phyloP scores from a whole-genome alignment of 1,140 invertebrate genomes.

The Araneus ventricosus region DNA sequence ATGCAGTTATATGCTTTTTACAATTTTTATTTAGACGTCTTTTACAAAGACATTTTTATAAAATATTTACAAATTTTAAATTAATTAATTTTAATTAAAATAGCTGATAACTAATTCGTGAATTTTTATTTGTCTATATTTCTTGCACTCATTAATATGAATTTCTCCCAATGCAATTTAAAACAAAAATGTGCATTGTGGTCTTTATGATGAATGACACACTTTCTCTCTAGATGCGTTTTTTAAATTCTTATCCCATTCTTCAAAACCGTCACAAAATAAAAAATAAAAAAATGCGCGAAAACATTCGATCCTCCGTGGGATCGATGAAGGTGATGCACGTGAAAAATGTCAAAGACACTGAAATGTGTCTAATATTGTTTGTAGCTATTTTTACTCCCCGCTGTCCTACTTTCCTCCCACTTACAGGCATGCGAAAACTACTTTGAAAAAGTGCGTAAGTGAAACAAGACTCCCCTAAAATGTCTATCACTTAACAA shows the following conservation, averaged over 20 bases:
- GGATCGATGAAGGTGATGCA: background rate
- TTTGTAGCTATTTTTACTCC: conserved; percentile 1
- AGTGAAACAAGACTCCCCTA: background rate
- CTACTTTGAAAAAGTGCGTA: background rate
- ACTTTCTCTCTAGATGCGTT: background rate
- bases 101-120: no score
- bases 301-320: background rate
- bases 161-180: no score
- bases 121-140: no score
- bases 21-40: no score
- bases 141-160: no score
- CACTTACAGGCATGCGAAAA: background rate
- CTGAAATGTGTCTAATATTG: conserved; percentile 7
- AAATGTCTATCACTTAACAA: conserved; percentile 2
- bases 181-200: no score
- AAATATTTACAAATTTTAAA: no score
- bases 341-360: conserved; percentile 5
- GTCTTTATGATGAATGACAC: no score
- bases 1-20: no score
- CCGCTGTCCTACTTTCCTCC: background rate
- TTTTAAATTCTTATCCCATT: background rate
- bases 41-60: no score
- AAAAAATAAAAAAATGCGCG: background rate
- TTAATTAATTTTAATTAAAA: no score
- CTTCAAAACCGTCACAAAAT: background rate